Conservation (phyloP, 2,888 invertebrate species). For the Nowickia ferox region DNA sequence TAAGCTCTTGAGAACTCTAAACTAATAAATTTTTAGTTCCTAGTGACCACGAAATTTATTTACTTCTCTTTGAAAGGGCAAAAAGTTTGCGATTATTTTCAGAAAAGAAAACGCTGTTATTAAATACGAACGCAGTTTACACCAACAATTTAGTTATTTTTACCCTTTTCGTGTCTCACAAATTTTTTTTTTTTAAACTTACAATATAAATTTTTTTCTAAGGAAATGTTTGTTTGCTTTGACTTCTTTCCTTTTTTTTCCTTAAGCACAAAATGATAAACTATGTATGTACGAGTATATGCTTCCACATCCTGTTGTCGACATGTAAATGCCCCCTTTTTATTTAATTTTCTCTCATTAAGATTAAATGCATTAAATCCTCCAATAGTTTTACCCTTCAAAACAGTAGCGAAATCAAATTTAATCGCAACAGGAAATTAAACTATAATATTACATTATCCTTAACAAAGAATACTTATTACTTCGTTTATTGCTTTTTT, state of each 20-base stretch:
- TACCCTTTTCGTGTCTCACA: not conserved
- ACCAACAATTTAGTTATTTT: too few species aligned
- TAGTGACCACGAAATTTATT: too few species aligned
- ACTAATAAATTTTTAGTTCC: too few species aligned
- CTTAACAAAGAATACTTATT: constrained; percentile 45
- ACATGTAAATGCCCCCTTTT: constrained; percentile 11
- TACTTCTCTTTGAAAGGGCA: too few species aligned
- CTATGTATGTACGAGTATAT: too few species aligned
- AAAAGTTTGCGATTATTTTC: too few species aligned
- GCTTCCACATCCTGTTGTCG: constrained; percentile 5
- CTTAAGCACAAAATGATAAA: not conserved
- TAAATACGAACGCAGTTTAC: too few species aligned
- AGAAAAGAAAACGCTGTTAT: too few species aligned
- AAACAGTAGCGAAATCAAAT: constrained; percentile 52
- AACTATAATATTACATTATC: constrained; percentile 67
- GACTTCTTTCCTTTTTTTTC: not conserved
- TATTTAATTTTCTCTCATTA: constrained; percentile 14
- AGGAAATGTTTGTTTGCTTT: not conserved
- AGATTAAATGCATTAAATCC: constrained; percentile 5
- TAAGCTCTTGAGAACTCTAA: too few species aligned
- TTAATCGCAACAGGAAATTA: constrained; percentile 67
- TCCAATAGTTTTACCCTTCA: constrained; percentile 33
- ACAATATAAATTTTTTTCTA: not conserved
- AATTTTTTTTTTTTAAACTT: not conserved
- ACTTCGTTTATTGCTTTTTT: constrained; percentile 1